Evolutionary conservation across 2,797 vertebrate genomes (phyloP).

Genomic region (Pangasius djambal): DNA sequence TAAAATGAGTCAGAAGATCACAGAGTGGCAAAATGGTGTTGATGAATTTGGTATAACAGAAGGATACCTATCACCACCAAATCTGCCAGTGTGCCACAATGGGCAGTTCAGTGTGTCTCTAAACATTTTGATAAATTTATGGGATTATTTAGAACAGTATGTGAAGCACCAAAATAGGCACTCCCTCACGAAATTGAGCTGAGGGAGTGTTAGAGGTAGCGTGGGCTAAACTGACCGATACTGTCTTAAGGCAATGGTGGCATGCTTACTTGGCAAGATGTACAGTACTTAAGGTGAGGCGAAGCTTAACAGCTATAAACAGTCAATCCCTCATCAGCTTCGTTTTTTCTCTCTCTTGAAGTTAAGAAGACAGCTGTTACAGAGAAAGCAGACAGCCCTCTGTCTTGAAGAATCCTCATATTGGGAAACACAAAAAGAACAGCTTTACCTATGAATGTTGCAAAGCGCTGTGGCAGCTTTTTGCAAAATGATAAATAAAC

Average conservation of each 20-base stretch:
- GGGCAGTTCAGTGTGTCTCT: background rate
- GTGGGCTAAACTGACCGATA: background rate
- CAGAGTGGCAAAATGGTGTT: background rate
- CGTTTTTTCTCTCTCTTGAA: background rate
- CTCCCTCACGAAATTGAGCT: background rate
- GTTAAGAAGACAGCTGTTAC: background rate
- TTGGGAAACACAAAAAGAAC: background rate
- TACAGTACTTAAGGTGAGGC: background rate
- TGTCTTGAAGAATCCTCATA: background rate
- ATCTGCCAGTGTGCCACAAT: background rate
- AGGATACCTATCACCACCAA: no score
- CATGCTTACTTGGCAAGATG: background rate
- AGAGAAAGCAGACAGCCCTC: background rate
- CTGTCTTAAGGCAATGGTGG: background rate
- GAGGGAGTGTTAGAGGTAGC: background rate
- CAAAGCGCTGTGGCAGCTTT: background rate
- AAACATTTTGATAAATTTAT: background rate
- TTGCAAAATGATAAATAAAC: background rate
- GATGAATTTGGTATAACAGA: background rate
- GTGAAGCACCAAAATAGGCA: no score
- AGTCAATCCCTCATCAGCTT: background rate
- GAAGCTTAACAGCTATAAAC: slow-evolving; percentile 2
- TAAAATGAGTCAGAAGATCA: background rate
- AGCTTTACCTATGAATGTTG: background rate
- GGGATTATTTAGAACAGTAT: background rate